A percentile compares a stretch with the other conserved stretches of the same genome.
Evolutionary conservation across 2,888 invertebrate genomes (phyloP).

Genomic region (Halictus ligatus): DNA sequence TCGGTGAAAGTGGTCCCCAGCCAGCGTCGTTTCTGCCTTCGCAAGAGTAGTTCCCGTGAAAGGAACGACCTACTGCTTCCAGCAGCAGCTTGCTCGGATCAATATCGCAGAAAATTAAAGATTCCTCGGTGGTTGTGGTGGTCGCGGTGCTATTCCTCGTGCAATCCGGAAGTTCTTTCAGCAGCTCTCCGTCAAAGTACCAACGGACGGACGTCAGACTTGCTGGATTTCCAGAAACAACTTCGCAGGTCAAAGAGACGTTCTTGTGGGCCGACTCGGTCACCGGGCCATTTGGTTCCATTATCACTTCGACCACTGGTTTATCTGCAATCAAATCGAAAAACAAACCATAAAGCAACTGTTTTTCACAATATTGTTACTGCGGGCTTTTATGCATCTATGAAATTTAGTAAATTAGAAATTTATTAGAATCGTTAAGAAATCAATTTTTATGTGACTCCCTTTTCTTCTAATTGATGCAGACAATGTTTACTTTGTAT

Average conservation of each 20-base stretch:
- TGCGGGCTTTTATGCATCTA: no score
- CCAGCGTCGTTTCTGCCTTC: slow-evolving; percentile 95
- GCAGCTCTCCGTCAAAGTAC: slow-evolving; percentile 93
- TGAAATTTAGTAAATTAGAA: no score
- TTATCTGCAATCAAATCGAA: slow-evolving; percentile 87
- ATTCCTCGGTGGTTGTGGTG: slow-evolving; percentile 76
- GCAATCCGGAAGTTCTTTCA: slow-evolving; percentile 95
- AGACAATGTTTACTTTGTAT: no score
- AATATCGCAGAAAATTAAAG: slow-evolving; percentile 90
- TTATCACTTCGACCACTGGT: slow-evolving; percentile 91
- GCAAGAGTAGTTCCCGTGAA: slow-evolving; percentile 97
- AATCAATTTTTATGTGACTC: no score
- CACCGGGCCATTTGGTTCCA: slow-evolving; percentile 91
- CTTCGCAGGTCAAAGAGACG: slow-evolving; percentile 93
- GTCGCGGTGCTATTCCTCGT: slow-evolving; percentile 84
- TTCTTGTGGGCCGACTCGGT: slow-evolving; percentile 92
- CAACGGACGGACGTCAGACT: slow-evolving; percentile 91
- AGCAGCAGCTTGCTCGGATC: slow-evolving; percentile 94
- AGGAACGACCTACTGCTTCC: slow-evolving; percentile 93
- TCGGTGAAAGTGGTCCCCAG: slow-evolving; percentile 92
- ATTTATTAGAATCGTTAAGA: no score
- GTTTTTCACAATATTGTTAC: neutral
- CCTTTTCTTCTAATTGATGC: no score
- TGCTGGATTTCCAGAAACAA: slow-evolving; percentile 92
- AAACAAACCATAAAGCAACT: neutral